phyloP scores from a whole-genome alignment of 2,888 invertebrate species.

The Drosophila anomalata region DNA sequence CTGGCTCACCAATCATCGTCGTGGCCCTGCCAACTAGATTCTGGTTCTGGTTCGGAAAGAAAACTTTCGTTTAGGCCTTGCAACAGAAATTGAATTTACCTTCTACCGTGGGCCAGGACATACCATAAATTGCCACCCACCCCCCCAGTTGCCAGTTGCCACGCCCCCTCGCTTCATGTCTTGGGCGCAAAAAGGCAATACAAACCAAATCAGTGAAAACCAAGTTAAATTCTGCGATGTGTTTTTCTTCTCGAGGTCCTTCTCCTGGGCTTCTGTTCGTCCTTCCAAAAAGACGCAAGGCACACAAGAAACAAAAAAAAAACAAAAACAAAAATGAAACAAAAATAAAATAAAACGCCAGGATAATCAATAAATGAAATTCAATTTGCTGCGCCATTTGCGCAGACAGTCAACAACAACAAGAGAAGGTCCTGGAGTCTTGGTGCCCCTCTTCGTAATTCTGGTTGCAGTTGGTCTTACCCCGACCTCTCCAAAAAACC shows the following conservation, averaged over 20 bases:
- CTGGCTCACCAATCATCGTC: conserved; percentile 30
- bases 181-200: conserved; percentile 4
- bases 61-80: conserved; percentile 39
- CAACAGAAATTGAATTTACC: conserved; percentile 69
- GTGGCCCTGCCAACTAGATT: conserved; percentile 23
- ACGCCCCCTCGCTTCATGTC: conserved; percentile 16
- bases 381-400: conserved; percentile 81
- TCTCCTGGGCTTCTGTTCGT: no score
- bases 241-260: conserved; percentile 38
- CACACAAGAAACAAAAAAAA: conserved; percentile 39
- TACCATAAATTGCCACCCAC: conserved; percentile 66
- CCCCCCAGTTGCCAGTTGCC: not conserved
- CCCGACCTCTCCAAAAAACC: not conserved
- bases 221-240: conserved; percentile 49
- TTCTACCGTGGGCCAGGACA: conserved; percentile 48
- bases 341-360: conserved; percentile 70
- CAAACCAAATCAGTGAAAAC: conserved; percentile 48
- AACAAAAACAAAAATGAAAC: conserved; percentile 61
- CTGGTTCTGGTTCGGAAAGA: conserved; percentile 13
- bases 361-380: conserved; percentile 80
- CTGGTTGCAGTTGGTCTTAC: conserved; percentile 27
- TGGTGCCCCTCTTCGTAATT: conserved; percentile 7
- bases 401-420: conserved; percentile 62
- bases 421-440: not conserved
- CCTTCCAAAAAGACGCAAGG: conserved; percentile 43